Conservation (phyloP, 2,113 vertebrate species). For the Anseranas semipalmata region DNA sequence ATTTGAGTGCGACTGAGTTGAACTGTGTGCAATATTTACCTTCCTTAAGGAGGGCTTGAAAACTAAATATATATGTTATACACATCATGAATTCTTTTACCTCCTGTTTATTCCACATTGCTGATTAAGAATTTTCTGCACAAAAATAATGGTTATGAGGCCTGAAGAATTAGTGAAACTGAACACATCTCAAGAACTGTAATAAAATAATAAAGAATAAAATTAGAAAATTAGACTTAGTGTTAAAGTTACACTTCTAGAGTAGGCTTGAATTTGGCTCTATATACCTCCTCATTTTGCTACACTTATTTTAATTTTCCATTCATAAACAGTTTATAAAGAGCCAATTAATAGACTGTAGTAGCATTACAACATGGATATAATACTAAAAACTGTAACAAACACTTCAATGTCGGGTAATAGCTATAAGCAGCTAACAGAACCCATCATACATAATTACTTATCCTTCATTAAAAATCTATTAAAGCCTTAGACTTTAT, state of each 20-base stretch:
- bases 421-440: neutral
- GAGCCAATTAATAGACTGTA: neutral
- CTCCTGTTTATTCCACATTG: neutral
- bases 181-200: neutral
- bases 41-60: constrained; percentile 1
- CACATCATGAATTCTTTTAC: neutral
- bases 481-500: neutral
- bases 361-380: neutral
- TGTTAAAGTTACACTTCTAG: neutral
- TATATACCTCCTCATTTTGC: neutral
- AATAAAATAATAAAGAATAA: no score
- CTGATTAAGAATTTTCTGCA: neutral
- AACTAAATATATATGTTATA: neutral
- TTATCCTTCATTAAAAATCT: neutral
- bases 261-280: neutral
- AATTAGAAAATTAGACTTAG: neutral
- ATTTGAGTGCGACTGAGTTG: neutral
- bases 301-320: neutral
- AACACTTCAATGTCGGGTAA: neutral
- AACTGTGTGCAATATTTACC: neutral
- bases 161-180: neutral
- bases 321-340: neutral
- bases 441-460: neutral
- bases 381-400: neutral
- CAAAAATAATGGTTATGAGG: neutral